Conservation (phyloP, 2,113 vertebrate species). For the Maccullochella peelii region DNA sequence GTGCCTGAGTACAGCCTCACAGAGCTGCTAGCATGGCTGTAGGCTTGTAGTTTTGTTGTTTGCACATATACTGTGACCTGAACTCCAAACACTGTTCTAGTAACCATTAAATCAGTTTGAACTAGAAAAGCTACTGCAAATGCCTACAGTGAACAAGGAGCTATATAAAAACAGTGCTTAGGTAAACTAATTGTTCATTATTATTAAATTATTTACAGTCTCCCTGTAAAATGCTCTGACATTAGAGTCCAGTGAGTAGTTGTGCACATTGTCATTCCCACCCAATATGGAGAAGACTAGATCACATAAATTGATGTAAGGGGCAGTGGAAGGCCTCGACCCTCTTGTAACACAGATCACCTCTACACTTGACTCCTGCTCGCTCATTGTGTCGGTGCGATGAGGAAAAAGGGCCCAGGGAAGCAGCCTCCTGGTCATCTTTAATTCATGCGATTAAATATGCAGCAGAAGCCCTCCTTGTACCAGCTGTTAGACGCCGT, state of each 20-base stretch:
- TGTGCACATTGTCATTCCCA: slow-evolving; percentile 2
- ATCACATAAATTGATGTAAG: slow-evolving; percentile 49
- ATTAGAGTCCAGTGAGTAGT: neutral
- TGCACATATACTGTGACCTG: neutral
- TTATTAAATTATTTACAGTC: no score
- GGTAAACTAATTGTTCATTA: no score
- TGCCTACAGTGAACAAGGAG: neutral
- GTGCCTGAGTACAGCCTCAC: no score
- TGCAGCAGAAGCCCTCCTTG: slow-evolving; percentile 75
- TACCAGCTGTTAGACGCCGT: slow-evolving; percentile 78
- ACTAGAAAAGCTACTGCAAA: neutral
- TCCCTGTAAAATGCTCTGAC: neutral
- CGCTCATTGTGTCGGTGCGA: slow-evolving; percentile 62
- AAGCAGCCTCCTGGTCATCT: slow-evolving; percentile 77
- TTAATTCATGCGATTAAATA: slow-evolving; percentile 82
- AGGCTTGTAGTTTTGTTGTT: no score
- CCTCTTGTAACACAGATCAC: slow-evolving; percentile 66
- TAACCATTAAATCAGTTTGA: neutral
- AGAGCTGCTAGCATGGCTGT: no score
- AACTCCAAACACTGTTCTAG: no score
- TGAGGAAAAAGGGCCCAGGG: slow-evolving; percentile 39
- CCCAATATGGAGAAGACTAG: slow-evolving; percentile 6
- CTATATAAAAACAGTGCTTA: neutral
- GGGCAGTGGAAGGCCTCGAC: slow-evolving; percentile 48
- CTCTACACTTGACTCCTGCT: slow-evolving; percentile 63